Evolutionary conservation across 2,113 vertebrate species (phyloP), one percentile per base, ranked within the genome.

Genomic region (Tragulus kanchil): DNA sequence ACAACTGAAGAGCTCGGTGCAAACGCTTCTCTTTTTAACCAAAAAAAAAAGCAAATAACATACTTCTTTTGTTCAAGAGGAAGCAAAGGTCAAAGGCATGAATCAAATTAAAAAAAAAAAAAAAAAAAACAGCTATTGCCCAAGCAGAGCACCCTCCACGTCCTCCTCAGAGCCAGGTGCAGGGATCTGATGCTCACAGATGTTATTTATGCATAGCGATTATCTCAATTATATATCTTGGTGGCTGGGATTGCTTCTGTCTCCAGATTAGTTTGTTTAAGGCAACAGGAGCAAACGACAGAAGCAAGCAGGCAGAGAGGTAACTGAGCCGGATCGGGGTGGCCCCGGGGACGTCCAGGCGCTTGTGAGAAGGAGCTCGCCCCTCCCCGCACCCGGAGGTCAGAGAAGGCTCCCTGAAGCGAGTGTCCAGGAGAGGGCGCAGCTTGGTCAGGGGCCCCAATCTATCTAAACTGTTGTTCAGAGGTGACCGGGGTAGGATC

Each of bases 141-240:
- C 81, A 0, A 75, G 19, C 93, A 2, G 0, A 45, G 48, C 82
- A 11, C 61, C 85, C 82, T 85, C 91, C 56, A 36, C 19, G 3
- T 19, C 85, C 89, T 87, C 65, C 83, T 9, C 0, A 0, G 75
- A 31, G 75, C 97, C 98, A 98, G 98, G 97, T 98, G 98, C 95
- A 71, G 65, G 56, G 98, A 98, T 95, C 98, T 98, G 98, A 97
- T 61, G 31, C 96, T 97, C 97, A 36, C 98, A 99, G 98, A 67
- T 99, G 98, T 98, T 96, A 97, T 97, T 98, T 97, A 98, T 94
- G 81, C 96, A 64, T 61, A 69, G 73, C 19, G 1, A 98, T 97
- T 95, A 98, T 97, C 98, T 97, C 98, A 98, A 93, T 99, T 97
- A 98, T 54, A 62, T 19, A 45, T 75, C 97, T 78, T 9, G 93